Conservation (phyloP, 2,113 vertebrate species). For the Terrapene triunguis region DNA sequence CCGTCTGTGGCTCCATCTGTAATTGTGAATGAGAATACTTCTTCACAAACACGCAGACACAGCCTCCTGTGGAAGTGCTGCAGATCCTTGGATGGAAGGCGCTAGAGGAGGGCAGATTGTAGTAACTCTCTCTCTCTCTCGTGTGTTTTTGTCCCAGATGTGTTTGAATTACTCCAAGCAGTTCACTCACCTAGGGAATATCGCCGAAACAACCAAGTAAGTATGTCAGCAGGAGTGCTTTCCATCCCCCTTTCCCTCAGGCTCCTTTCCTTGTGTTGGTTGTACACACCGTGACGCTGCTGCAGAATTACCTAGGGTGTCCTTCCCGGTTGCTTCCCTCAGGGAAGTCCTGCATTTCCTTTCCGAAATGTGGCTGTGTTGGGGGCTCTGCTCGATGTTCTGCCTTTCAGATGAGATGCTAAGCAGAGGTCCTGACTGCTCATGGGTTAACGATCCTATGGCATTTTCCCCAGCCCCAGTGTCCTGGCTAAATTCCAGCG, state of each 20-base stretch:
- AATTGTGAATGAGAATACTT: not conserved
- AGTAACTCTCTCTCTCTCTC: not conserved
- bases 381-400: not conserved
- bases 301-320: not conserved
- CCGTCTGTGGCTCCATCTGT: not conserved
- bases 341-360: not conserved
- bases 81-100: no score
- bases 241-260: not conserved
- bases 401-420: not conserved
- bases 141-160: conserved; percentile 79
- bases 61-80: not conserved
- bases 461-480: not conserved
- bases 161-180: conserved; percentile 86
- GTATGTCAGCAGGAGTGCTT: not conserved
- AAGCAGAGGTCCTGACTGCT: not conserved
- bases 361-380: no score
- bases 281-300: not conserved
- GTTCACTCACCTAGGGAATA: conserved; percentile 87
- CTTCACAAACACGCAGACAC: not conserved
- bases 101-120: not conserved
- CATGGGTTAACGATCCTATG: not conserved
- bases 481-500: not conserved
- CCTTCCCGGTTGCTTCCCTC: not conserved
- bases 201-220: conserved; percentile 89
- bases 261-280: not conserved